Percentiles rank a stretch among this genome's conserved stretches.
phyloP scores from a whole-genome alignment of 2,113 vertebrate genomes.

The Tragelaphus scriptus region DNA sequence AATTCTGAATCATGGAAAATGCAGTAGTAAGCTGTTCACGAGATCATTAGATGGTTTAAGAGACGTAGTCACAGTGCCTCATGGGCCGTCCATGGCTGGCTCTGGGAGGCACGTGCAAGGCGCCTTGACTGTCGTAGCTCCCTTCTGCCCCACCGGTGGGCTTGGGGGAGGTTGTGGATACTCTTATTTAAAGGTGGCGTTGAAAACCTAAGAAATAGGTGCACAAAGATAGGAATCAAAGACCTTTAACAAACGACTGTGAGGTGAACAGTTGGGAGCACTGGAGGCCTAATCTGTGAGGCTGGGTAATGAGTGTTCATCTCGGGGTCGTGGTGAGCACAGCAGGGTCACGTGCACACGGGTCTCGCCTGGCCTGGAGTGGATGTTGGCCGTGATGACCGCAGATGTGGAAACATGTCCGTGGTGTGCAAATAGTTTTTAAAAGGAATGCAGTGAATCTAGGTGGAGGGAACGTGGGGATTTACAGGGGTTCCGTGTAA shows the following conservation, averaged over 20 bases:
- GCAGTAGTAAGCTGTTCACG: background rate
- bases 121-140: background rate
- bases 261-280: background rate
- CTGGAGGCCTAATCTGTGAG: background rate
- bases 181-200: background rate
- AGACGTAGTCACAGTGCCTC: background rate
- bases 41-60: background rate
- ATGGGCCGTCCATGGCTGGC: rapidly evolving
- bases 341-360: background rate
- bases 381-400: background rate
- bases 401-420: background rate
- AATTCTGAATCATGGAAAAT: background rate
- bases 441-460: background rate
- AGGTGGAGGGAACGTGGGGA: background rate
- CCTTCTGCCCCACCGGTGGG: background rate
- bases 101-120: background rate
- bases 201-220: background rate
- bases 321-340: background rate
- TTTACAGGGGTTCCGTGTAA: background rate
- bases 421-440: background rate
- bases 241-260: background rate
- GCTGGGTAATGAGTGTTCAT: background rate
- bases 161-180: background rate
- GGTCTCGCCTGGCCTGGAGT: background rate
- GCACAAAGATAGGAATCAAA: background rate